A percentile compares a stretch with the other conserved stretches of the same genome.
These are phyloP conservation scores for Elymnias hypermnestra DNA, from an alignment of 1,140 invertebrate genomes.

Conservation along the genomic window DNA sequence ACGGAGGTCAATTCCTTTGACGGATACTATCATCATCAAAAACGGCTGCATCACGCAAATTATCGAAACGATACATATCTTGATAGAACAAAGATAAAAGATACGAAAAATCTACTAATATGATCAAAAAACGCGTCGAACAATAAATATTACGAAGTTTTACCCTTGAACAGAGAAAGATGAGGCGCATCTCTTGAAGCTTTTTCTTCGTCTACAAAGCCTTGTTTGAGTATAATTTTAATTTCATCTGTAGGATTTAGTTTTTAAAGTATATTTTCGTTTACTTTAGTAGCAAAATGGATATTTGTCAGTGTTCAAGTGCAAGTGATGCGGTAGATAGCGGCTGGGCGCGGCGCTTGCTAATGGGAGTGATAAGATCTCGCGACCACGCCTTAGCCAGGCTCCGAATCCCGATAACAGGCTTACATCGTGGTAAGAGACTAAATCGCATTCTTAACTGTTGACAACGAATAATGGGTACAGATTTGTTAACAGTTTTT, in stretches of 20 bases:
- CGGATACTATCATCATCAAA: conserved; percentile 50
- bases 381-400: conserved; percentile 56
- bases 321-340: conserved; percentile 55
- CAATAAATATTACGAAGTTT: conserved; percentile 42
- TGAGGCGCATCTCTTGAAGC: conserved; percentile 32
- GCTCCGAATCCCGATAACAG: conserved; percentile 16
- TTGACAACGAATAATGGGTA: conserved; percentile 16
- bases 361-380: conserved; percentile 68
- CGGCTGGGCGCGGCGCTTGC: conserved; percentile 57
- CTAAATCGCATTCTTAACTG: conserved; percentile 13
- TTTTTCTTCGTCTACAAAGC: background rate
- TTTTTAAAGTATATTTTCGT: conserved; percentile 19
- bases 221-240: background rate
- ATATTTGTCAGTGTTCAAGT: conserved; percentile 32
- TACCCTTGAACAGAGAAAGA: conserved; percentile 47
- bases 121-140: conserved; percentile 47
- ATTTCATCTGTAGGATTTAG: conserved; percentile 10
- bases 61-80: conserved; percentile 47
- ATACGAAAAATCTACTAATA: conserved; percentile 45
- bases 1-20: conserved; percentile 35
- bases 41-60: conserved; percentile 64
- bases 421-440: background rate
- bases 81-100: conserved; percentile 23
- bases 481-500: conserved; percentile 14
- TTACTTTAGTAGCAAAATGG: conserved; percentile 9